A percentile compares a stretch with the other conserved stretches of the same genome.
Conservation (phyloP, 2,113 vertebrate genomes). For the Typhlomys cinereus region DNA sequence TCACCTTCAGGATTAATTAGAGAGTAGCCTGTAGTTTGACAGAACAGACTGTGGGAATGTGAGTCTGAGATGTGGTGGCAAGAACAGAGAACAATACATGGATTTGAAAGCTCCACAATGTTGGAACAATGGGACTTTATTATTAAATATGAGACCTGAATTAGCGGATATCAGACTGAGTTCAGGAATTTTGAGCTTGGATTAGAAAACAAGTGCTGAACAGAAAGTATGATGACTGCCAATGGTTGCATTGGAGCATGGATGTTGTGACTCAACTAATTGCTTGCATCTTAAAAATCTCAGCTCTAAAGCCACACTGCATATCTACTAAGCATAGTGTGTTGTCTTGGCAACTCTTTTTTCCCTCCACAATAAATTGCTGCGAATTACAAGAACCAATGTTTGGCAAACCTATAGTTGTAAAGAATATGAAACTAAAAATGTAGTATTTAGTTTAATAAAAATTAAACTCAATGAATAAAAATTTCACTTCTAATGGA, state of each 20-base stretch:
- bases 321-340: neutral
- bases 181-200: conserved; percentile 19
- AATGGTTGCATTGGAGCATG: conserved; percentile 16
- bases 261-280: conserved; percentile 42
- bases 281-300: neutral
- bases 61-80: conserved; percentile 69
- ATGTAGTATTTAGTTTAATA: neutral
- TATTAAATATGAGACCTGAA: conserved; percentile 65
- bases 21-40: conserved; percentile 59
- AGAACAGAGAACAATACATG: conserved; percentile 71
- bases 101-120: conserved; percentile 68
- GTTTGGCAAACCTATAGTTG: neutral
- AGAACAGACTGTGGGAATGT: conserved; percentile 66
- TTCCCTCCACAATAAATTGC: neutral
- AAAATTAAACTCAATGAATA: neutral
- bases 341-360: neutral
- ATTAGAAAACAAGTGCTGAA: conserved; percentile 40
- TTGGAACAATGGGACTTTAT: conserved; percentile 50
- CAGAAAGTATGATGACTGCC: conserved; percentile 36
- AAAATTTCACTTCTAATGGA: conserved; percentile 6
- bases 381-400: neutral
- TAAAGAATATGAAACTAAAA: neutral
- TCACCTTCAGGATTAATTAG: conserved; percentile 77
- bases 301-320: neutral
- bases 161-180: conserved; percentile 40